Conservation (phyloP, 1,140 invertebrate genomes). For the Camponotus pennsylvanicus region DNA sequence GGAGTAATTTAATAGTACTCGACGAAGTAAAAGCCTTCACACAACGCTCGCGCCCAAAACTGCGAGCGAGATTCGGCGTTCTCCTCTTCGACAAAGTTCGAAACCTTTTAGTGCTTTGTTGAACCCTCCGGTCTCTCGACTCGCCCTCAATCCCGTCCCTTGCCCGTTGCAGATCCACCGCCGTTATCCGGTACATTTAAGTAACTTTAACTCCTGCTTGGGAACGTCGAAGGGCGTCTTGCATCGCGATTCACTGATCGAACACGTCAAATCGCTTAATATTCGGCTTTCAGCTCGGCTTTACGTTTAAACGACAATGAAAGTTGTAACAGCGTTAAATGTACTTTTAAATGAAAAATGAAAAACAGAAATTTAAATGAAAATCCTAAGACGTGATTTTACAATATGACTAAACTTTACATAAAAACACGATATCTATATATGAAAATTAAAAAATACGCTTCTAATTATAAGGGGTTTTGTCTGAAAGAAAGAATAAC, state of each 20-base stretch:
- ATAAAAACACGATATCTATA: not conserved
- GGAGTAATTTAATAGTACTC: slow-evolving; percentile 49
- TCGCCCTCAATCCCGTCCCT: slow-evolving; percentile 61
- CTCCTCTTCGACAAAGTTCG: slow-evolving; percentile 57
- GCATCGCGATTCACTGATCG: slow-evolving; percentile 45
- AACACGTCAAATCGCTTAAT: slow-evolving; percentile 49
- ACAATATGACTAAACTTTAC: no score
- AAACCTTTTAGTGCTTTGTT: slow-evolving; percentile 71
- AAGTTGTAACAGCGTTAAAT: slow-evolving; percentile 8
- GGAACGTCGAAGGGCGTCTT: slow-evolving; percentile 50
- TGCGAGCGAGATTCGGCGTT: slow-evolving; percentile 57
- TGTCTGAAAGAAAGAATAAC: not conserved
- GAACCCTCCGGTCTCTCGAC: slow-evolving; percentile 58
- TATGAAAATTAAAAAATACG: not conserved
- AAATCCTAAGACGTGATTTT: slow-evolving; percentile 10
- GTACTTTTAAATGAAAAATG: slow-evolving; percentile 10
- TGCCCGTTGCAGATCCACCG: slow-evolving; percentile 46
- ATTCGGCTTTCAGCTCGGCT: slow-evolving; percentile 40
- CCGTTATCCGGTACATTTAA: slow-evolving; percentile 76
- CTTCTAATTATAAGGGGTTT: no score
- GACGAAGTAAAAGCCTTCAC: slow-evolving; percentile 43
- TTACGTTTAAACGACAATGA: slow-evolving; percentile 48
- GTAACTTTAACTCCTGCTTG: slow-evolving; percentile 78
- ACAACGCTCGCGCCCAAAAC: slow-evolving; percentile 60
- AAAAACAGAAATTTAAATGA: not conserved